These are phyloP conservation scores for Anguilla marmorata DNA, from an alignment of 2,797 vertebrate species.

Conservation along the genomic window DNA sequence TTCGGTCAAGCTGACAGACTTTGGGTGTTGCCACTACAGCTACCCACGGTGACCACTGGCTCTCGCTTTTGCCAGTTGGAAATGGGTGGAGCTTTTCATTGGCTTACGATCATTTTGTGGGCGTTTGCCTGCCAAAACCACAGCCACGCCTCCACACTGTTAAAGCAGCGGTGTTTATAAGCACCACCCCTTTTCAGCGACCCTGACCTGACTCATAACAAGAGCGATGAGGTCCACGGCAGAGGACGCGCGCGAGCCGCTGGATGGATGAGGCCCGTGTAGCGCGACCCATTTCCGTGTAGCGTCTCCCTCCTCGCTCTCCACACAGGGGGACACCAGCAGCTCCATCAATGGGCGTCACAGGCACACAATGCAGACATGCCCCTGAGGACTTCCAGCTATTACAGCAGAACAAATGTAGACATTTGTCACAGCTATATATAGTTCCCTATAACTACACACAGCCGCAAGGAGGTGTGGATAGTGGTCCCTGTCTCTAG, in stretches of 20 bases:
- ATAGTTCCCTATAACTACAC: conserved; percentile 21
- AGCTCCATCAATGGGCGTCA: conserved; percentile 23
- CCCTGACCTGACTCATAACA: not conserved
- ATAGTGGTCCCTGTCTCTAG: not conserved
- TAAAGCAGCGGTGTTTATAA: not conserved
- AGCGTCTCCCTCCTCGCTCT: not conserved
- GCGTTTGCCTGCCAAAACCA: not conserved
- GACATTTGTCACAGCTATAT: conserved; percentile 24
- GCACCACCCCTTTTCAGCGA: not conserved
- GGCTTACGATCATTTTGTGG: not conserved
- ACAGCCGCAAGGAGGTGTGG: conserved; percentile 5
- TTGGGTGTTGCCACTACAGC: not conserved
- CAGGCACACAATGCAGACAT: not conserved
- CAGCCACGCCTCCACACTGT: not conserved
- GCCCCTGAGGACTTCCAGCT: conserved; percentile 6
- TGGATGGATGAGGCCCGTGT: not conserved
- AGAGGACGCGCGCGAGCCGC: not conserved
- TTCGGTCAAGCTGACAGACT: not conserved
- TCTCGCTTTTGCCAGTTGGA: not conserved
- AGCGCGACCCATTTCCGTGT: not conserved
- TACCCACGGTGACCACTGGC: not conserved
- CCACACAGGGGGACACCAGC: not conserved
- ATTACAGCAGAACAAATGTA: conserved; percentile 25
- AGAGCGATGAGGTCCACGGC: not conserved
- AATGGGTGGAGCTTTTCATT: not conserved